Base-by-base conservation (phyloP, 1,140 invertebrate genomes). In the Drosophila punjabiensis region DNA sequence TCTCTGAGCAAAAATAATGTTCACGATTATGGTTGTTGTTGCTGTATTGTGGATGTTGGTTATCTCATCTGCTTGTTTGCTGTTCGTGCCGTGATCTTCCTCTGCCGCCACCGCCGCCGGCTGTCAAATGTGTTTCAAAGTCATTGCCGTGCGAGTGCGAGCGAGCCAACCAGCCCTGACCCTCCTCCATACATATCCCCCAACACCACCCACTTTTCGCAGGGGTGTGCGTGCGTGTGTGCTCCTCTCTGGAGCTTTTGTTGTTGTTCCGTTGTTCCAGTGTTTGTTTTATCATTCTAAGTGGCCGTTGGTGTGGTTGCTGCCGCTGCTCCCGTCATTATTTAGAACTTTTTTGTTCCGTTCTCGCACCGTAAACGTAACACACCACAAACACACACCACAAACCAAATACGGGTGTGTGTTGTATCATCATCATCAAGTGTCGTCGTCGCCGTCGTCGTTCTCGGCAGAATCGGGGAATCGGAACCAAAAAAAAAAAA, bases 101-200 rank as follows among this genome's bases (percentile, higher is more conserved):
- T 35, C 52, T 73, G 60, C 33, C 64, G 61, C 62, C 53, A 28
- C 10, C 11, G 59, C 56, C 14, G 61, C 53, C 48, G 64, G n/a
- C 64, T 75, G 86, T 90, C 86, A 90, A 90, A 90, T 90, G 65
- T 77, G 73, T 81, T 90, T 90, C 86, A 90, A 90, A 90, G 82
- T 90, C 82, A 86, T 65, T 66, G 68, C 35, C 79, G 82, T 68
- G 64, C 71, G 39, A 68, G 61, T 89, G 76, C 61, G 76, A 69
- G 70, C 18, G 73, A 52, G 76, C 47, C 53, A 61, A 58, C 41
- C 67, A 60, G 61, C 61, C 53, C 76, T 78, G 39, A 45, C 52
- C 43, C 47, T 43, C 32, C 52, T 30, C 48, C 48, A 50, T 30
- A 30, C 58, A 18, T 35, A 58, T 56, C 13, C 53, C 53, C 53